Evolutionary conservation across 2,113 vertebrate genomes (phyloP), one percentile per base, ranked within the genome.

Genomic region (Casuarius casuarius): DNA sequence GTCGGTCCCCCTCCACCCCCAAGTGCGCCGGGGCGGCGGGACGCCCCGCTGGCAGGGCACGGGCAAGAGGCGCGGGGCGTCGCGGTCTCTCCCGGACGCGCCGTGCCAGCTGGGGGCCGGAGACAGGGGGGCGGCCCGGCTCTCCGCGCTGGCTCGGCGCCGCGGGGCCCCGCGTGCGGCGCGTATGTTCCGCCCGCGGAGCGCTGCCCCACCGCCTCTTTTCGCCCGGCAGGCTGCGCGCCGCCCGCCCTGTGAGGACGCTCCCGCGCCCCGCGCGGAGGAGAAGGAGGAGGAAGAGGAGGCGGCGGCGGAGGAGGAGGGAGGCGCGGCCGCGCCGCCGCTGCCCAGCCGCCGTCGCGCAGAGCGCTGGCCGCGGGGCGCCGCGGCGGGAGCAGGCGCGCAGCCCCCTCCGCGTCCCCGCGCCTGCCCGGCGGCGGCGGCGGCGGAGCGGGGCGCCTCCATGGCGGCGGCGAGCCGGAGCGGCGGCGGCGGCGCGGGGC

Each of bases 141-240:
- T 7, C 44, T 15, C 44, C 14, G 38, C 16, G 44, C 44, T 46
- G 14, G 44, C 44, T 17, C 46, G 46, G 46, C 46, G 46, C 46
- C 46, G 46, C 19, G 46, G 44, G 44, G 44, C 44, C 44, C 44
- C 44, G 26, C 52, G 25, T 54, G 26, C 52, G 25, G 54, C 54
- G 54, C 54, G 46, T 48, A 48, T 48, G 17, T 19, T 48, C 18
- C 46, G 46, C 46, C 46, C 7, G 46, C 46, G 9, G 46, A 20
- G 7, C 18, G 54, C 54, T 29, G 54, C 35, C 77, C 93, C 73
- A 96, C 92, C 26, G 83, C 73, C 52, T 92, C 80, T 97, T 85
- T 94, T 75, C 94, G 92, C 51, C 90, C 31, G 92, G 91, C 97
- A 98, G 98, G 96, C 97, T 94, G 86, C 65, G 87, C 44, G 94